Base-by-base conservation (phyloP, 2,797 vertebrate genomes). In the Molossus alvarezi region DNA sequence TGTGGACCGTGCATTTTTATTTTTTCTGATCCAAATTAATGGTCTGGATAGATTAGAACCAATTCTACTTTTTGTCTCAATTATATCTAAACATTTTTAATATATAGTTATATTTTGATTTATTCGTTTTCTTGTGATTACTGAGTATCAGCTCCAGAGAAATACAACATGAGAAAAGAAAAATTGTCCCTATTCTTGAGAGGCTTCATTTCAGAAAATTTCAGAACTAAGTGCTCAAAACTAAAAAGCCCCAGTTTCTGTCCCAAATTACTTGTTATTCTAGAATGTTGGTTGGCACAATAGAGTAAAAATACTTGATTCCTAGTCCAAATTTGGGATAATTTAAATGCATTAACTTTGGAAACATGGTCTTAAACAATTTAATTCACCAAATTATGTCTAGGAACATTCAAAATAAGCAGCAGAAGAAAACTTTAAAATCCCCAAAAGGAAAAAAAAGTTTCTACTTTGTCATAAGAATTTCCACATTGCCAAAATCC, bases 361-460 rank as follows among this genome's bases (percentile, higher is more conserved):
- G 27, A 21, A 91, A 94, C 9, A 83, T 9, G 5, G 21, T 92
- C 65, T 93, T 89, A 87, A 94, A 55, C 51, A 88, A 95, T 94
- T 94, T 90, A 97, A 64, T 88, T 93, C 48, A 82, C 18, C n/a
- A 91, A 92, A 86, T 95, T 91, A 83, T 79, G 18, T 87, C 51
- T 65, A 89, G 25, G n/a, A 75, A 87, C 55, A 69, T 77, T 94
- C 18, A 88, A 95, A 96, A 72, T 64, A 62, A 94, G 29, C 53
- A 91, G 5, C 9, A 82, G 85, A 88, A 88, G 88, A 94, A 89
- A 90, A 95, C 17, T 94, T 95, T 37, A 94, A 95, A 87, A 69
- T 93, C 13, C 23, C 18, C 53, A 75, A 37, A 27, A 90, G 45
- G 33, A 18, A 77, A 80, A 91, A 65, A 81, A 8, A 14, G 3